These are phyloP conservation scores for Caenorhabditis latens DNA, from an alignment of 1,140 invertebrate genomes.

Conservation along the genomic window DNA sequence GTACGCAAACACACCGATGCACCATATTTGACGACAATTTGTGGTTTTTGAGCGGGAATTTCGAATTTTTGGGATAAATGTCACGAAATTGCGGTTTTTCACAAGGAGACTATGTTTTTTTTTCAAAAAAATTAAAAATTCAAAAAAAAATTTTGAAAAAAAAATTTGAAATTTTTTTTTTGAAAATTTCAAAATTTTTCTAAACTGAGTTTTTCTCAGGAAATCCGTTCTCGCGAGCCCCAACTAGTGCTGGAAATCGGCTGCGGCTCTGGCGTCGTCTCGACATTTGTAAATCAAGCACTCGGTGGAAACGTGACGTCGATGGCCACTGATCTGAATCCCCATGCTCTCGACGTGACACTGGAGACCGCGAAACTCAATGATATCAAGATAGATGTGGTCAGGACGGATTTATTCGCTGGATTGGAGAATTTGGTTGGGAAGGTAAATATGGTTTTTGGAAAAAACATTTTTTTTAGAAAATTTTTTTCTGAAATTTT, in stretches of 20 bases:
- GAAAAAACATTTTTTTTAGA: too few species aligned
- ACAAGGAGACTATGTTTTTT: too few species aligned
- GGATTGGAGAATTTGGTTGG: conserved; percentile 73
- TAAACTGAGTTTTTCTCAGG: conserved; percentile 79
- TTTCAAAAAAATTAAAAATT: too few species aligned
- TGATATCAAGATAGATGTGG: conserved; percentile 80
- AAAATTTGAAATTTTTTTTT: too few species aligned
- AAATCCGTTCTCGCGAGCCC: conserved; percentile 62
- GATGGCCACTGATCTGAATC: conserved; percentile 85
- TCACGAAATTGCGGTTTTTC: too few species aligned
- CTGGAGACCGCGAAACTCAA: conserved; percentile 82
- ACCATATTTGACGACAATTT: too few species aligned
- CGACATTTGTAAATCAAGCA: conserved; percentile 85
- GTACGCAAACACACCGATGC: too few species aligned
- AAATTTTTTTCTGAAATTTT: background rate
- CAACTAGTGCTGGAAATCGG: conserved; percentile 89
- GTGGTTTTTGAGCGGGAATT: too few species aligned
- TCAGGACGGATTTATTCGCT: conserved; percentile 83
- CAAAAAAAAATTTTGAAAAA: background rate
- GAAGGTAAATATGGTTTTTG: background rate
- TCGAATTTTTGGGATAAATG: too few species aligned
- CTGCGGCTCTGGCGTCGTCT: conserved; percentile 91
- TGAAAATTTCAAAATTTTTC: background rate
- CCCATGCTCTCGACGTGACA: conserved; percentile 84
- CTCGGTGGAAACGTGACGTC: conserved; percentile 59